A percentile compares a stretch with the other conserved stretches of the same genome.
Conservation (phyloP, 2,113 vertebrate genomes). For the Daboia siamensis region DNA sequence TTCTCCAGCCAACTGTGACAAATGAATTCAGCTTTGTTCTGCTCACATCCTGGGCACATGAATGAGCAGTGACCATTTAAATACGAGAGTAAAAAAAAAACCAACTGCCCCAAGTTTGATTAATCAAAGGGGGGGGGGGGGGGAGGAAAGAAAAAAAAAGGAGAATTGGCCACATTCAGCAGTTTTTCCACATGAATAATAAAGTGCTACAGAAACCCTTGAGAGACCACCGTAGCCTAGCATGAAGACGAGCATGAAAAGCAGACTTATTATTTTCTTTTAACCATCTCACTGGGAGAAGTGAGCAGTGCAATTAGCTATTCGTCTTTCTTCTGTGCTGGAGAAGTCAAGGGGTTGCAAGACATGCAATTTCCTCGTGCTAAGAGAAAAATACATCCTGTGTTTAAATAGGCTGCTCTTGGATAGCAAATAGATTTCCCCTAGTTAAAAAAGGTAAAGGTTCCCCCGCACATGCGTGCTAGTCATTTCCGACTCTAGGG, state of each 20-base stretch:
- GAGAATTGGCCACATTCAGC: constrained; percentile 51
- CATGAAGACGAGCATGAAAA: neutral
- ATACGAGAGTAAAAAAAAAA: constrained; percentile 42
- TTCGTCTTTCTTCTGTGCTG: neutral
- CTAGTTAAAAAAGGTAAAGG: neutral
- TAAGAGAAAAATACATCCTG: neutral
- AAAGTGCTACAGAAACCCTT: constrained; percentile 22
- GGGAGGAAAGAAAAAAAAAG: neutral
- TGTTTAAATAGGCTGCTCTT: neutral
- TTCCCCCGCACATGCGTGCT: no score
- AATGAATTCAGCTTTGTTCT: constrained; percentile 41
- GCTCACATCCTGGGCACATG: constrained; percentile 33
- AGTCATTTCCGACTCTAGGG: no score
- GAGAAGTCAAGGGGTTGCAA: neutral
- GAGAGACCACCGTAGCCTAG: constrained; percentile 2
- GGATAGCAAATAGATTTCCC: neutral
- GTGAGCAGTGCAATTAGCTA: neutral
- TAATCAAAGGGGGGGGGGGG: constrained; percentile 33
- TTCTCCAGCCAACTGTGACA: constrained; percentile 4
- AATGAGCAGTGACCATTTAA: constrained; percentile 55
- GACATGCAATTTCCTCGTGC: neutral
- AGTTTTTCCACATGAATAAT: constrained; percentile 56
- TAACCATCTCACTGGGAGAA: neutral
- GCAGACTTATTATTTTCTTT: neutral
- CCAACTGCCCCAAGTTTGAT: constrained; percentile 34